phyloP scores from a whole-genome alignment of 1,140 invertebrate species.

The Zaprionus tsacasi region DNA sequence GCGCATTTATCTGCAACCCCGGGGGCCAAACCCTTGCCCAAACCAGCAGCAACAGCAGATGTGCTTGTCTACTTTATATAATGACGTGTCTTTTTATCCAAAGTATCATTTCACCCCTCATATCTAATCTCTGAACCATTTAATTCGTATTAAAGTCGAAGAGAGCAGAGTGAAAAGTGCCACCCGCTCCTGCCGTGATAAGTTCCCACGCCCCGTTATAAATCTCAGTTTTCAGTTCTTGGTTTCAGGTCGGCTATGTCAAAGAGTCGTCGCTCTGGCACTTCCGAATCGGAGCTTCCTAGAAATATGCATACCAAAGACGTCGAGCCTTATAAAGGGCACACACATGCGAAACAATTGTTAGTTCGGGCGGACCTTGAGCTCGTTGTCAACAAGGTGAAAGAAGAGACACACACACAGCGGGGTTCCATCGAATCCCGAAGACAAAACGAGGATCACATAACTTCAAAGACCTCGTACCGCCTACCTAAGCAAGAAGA shows the following conservation, averaged over 20 bases:
- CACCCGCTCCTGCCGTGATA: constrained; percentile 26
- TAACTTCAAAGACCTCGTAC: constrained; percentile 61
- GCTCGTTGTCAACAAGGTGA: constrained; percentile 52
- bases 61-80: constrained; percentile 26
- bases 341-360: constrained; percentile 40
- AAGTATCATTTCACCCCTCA: constrained; percentile 20
- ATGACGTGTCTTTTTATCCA: constrained; percentile 17
- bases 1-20: constrained; percentile 43
- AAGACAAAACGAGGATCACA: constrained; percentile 24
- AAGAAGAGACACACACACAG: constrained; percentile 17
- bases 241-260: constrained; percentile 22
- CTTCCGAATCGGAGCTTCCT: constrained; percentile 69
- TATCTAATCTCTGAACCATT: constrained; percentile 67
- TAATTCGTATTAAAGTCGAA: constrained; percentile 53
- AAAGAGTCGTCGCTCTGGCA: constrained; percentile 45
- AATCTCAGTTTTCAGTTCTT: constrained; percentile 6
- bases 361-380: constrained; percentile 45
- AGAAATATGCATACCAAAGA: constrained; percentile 44
- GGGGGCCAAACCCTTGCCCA: background rate
- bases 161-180: constrained; percentile 3
- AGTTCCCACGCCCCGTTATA: constrained; percentile 58
- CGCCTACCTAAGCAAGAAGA: constrained; percentile 31
- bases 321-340: constrained; percentile 24
- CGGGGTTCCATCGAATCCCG: constrained; percentile 56
- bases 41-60: constrained; percentile 30